These are phyloP conservation scores for Eutrigla gurnardus DNA, from an alignment of 2,797 vertebrate genomes.

Conservation along the genomic window DNA sequence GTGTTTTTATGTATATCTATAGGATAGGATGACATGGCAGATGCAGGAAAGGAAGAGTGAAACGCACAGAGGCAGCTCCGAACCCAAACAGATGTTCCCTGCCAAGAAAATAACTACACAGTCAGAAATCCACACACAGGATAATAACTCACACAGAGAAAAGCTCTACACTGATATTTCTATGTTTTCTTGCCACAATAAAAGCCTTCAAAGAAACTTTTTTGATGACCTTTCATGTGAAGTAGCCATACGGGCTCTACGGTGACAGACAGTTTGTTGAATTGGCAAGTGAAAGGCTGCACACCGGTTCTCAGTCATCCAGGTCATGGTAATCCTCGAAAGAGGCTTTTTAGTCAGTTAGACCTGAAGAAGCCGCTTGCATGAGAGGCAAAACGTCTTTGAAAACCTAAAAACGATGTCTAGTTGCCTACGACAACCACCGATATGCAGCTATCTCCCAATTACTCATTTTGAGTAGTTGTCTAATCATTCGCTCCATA, in stretches of 20 bases:
- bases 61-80: constrained; percentile 22
- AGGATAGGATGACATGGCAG: constrained; percentile 1
- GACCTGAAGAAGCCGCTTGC: too few relatives aligned
- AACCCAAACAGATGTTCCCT: constrained; percentile 21
- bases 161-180: neutral
- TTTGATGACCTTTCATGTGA: neutral
- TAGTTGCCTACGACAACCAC: too few relatives aligned
- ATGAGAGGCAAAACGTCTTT: too few relatives aligned
- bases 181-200: constrained; percentile 1
- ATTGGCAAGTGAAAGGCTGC: neutral
- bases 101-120: constrained; percentile 43
- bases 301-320: neutral
- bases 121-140: constrained; percentile 19
- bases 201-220: neutral
- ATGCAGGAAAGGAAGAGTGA: constrained; percentile 24
- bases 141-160: neutral
- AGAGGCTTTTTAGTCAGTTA: too few relatives aligned
- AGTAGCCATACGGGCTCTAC: neutral
- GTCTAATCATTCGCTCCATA: too few relatives aligned
- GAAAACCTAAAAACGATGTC: too few relatives aligned
- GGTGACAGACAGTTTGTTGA: neutral
- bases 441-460: too few relatives aligned
- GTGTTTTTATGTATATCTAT: neutral
- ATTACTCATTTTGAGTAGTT: too few relatives aligned
- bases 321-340: too few relatives aligned